A percentile compares a stretch with the other conserved stretches of the same genome.
phyloP scores from a whole-genome alignment of 30 jellyfish, hydroid and myxozoan species.

The Chrysaora quinquecirrha region DNA sequence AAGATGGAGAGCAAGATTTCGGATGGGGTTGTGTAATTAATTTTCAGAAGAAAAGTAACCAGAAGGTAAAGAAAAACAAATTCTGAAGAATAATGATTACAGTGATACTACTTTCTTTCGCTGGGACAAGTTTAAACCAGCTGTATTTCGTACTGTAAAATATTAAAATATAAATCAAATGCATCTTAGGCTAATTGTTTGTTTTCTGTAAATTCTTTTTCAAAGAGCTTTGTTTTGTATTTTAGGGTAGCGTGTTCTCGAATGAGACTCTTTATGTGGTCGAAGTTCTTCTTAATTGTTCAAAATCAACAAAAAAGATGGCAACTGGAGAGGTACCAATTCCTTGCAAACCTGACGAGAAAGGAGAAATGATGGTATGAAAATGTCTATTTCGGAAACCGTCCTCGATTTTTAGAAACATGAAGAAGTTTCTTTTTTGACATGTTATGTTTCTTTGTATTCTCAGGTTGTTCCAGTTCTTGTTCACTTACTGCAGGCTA shows the following conservation, averaged over 20 bases:
- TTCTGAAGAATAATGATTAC: too few species aligned
- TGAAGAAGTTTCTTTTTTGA: not conserved
- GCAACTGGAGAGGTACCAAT: slow-evolving; percentile 98
- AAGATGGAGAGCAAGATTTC: slow-evolving; percentile 89
- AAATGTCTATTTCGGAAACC: not conserved
- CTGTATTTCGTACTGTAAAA: too few species aligned
- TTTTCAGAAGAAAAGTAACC: slow-evolving; percentile 84
- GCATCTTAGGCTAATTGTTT: too few species aligned
- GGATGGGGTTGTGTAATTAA: slow-evolving; percentile 98
- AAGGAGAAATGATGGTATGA: slow-evolving; percentile 98
- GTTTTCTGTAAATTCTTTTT: too few species aligned
- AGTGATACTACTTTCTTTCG: too few species aligned
- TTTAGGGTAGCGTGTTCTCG: slow-evolving; percentile 70
- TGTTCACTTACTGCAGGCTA: slow-evolving; percentile 63
- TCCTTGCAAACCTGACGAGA: slow-evolving; percentile 88
- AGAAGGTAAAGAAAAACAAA: slow-evolving; percentile 65
- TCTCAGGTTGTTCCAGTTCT: slow-evolving; percentile 94
- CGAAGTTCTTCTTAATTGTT: slow-evolving; percentile 90
- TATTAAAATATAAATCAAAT: too few species aligned
- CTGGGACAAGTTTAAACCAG: too few species aligned
- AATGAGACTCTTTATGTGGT: slow-evolving; percentile 86
- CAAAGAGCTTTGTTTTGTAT: too few species aligned
- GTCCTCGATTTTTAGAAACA: not conserved
- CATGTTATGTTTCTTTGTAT: not conserved
- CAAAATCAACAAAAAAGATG: slow-evolving; percentile 87